Conservation (phyloP, 2,113 vertebrate genomes). For the Peucedramus taeniatus region DNA sequence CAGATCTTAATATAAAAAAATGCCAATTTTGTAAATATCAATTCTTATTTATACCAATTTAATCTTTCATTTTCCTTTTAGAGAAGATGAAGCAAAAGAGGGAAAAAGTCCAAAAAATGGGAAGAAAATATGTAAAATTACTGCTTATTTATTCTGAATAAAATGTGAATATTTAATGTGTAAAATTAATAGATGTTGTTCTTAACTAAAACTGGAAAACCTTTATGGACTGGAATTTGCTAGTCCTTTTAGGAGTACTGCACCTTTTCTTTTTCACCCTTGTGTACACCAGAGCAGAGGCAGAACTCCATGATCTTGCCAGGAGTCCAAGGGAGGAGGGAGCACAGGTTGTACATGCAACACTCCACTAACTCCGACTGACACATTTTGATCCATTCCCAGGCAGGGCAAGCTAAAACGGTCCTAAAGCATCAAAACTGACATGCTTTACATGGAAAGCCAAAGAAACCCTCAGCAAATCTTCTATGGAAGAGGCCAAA, state of each 20-base stretch:
- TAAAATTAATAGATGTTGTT: not conserved
- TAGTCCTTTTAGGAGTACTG: not conserved
- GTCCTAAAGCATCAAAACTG: not conserved
- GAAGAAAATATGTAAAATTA: not conserved
- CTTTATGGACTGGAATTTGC: not conserved
- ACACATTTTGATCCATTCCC: not conserved
- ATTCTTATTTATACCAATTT: not conserved
- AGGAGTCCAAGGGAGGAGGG: not conserved
- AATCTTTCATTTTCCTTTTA: not conserved
- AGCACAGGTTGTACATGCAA: not conserved
- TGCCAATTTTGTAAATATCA: not conserved
- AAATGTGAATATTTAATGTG: not conserved
- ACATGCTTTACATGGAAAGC: not conserved
- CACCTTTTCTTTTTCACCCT: not conserved
- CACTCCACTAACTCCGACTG: not conserved
- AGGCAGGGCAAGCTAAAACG: not conserved
- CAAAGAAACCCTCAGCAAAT: not conserved
- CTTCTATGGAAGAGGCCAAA: not conserved
- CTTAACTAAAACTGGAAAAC: not conserved
- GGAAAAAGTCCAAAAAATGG: accelerated
- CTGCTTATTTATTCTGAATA: not conserved
- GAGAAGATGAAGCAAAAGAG: accelerated
- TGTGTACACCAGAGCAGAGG: not conserved
- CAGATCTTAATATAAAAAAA: not conserved
- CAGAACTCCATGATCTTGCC: not conserved